Conservation (phyloP, 2,888 invertebrate genomes). For the Diarsia dahlii region DNA sequence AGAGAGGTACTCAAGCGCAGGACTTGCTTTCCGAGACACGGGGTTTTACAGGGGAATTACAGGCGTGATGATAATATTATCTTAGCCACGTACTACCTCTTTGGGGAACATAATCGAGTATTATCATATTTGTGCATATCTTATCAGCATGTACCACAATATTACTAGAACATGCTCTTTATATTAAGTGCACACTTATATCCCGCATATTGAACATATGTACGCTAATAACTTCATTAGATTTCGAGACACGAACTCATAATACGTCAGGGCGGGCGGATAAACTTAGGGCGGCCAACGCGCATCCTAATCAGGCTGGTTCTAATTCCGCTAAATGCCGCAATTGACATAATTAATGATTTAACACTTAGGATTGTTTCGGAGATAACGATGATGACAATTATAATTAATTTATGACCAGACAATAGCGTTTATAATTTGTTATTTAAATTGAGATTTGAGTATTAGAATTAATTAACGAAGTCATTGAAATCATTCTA, state of each 20-base stretch:
- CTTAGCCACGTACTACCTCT: not conserved
- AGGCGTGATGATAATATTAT: not conserved
- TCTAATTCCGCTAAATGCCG: constrained; percentile 63
- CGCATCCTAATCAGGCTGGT: constrained; percentile 69
- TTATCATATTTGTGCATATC: constrained; percentile 3
- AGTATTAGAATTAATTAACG: not conserved
- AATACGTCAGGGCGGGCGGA: constrained; percentile 75
- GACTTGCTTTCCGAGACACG: too few relatives aligned
- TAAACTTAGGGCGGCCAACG: constrained; percentile 70
- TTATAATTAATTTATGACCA: constrained; percentile 31
- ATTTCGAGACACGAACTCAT: constrained; percentile 78
- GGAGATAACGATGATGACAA: constrained; percentile 13
- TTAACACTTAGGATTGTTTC: constrained; percentile 48
- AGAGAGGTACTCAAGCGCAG: too few relatives aligned
- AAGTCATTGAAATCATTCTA: not conserved
- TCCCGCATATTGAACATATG: constrained; percentile 34
- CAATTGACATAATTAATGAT: constrained; percentile 62
- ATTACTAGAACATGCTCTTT: not conserved
- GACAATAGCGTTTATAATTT: not conserved
- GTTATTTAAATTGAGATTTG: not conserved
- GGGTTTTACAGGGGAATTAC: too few relatives aligned
- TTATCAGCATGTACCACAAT: constrained; percentile 18
- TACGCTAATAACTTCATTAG: constrained; percentile 65
- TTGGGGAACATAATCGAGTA: not conserved
- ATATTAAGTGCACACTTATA: constrained; percentile 28